phyloP scores from a whole-genome alignment of 2,113 vertebrate species.

The Silurus glanis region DNA sequence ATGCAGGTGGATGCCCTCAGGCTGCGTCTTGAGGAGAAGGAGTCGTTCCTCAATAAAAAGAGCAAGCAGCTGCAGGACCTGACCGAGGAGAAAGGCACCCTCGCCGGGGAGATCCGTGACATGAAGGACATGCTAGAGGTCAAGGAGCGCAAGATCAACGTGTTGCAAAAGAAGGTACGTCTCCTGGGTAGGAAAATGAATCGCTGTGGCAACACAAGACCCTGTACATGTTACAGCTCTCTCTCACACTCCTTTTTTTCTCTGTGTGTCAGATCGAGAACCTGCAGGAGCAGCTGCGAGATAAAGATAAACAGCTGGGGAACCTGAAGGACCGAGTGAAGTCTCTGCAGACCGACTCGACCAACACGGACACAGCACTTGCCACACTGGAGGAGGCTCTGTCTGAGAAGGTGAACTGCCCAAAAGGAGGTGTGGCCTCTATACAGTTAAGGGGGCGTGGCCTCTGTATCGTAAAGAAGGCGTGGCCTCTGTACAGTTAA shows the following conservation, averaged over 20 bases:
- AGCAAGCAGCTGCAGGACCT: constrained; percentile 98
- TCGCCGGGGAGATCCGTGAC: constrained; percentile 95
- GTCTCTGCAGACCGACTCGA: constrained; percentile 96
- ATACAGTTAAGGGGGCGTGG: not conserved
- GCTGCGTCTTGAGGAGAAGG: constrained; percentile 95
- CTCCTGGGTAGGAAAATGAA: not conserved
- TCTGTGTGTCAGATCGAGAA: constrained; percentile 88
- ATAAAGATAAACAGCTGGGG: constrained; percentile 97
- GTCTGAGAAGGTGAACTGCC: constrained; percentile 85
- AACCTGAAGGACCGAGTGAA: constrained; percentile 97
- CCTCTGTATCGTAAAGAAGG: not conserved
- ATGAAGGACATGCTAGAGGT: constrained; percentile 99
- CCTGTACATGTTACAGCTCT: not conserved
- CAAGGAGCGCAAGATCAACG: constrained; percentile 98
- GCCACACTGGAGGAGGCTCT: constrained; percentile 95
- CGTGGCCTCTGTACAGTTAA: not conserved
- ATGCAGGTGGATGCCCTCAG: constrained; percentile 92
- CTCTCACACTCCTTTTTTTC: not conserved
- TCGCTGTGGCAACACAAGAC: not conserved
- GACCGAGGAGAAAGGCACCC: constrained; percentile 96
- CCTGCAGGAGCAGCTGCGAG: constrained; percentile 95
- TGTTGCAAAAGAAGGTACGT: constrained; percentile 96
- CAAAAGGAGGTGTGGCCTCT: not conserved
- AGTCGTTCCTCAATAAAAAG: constrained; percentile 97
- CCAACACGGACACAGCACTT: constrained; percentile 97